These are phyloP conservation scores for Limnephilus rhombicus DNA, from an alignment of 2,888 invertebrate species.

Conservation along the genomic window DNA sequence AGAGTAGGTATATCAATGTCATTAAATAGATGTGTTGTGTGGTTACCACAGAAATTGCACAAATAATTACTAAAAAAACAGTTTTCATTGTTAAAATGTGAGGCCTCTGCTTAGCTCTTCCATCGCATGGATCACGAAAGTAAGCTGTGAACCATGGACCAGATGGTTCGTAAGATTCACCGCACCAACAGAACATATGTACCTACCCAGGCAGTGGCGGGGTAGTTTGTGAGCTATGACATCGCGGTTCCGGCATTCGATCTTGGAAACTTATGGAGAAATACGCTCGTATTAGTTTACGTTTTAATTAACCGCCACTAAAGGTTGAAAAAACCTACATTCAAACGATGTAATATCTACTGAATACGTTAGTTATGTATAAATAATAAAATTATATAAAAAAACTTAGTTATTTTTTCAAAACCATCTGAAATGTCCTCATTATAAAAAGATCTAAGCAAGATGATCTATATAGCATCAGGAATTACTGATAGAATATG, in stretches of 20 bases:
- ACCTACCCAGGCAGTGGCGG: not conserved
- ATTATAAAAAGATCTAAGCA: too few species aligned
- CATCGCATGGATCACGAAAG: not conserved
- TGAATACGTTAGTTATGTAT: too few species aligned
- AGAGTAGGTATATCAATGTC: too few species aligned
- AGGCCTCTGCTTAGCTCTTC: not conserved
- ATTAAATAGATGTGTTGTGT: too few species aligned
- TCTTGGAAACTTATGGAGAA: not conserved
- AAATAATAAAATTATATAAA: too few species aligned
- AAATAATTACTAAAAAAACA: not conserved
- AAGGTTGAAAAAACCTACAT: not conserved
- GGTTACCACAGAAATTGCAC: too few species aligned
- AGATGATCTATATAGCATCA: too few species aligned
- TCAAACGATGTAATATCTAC: too few species aligned
- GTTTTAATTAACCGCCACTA: not conserved
- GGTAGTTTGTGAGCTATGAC: not conserved
- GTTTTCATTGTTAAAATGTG: not conserved
- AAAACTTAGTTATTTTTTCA: too few species aligned
- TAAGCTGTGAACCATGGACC: constrained; percentile 5
- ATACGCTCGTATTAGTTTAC: not conserved
- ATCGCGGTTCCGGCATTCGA: not conserved
- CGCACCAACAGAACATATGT: not conserved
- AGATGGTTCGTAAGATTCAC: constrained; percentile 16
- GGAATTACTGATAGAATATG: too few species aligned
- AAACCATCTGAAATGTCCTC: too few species aligned